These are phyloP conservation scores for Tauraco hartlaubi DNA, from an alignment of 2,797 vertebrate species.

Conservation along the genomic window DNA sequence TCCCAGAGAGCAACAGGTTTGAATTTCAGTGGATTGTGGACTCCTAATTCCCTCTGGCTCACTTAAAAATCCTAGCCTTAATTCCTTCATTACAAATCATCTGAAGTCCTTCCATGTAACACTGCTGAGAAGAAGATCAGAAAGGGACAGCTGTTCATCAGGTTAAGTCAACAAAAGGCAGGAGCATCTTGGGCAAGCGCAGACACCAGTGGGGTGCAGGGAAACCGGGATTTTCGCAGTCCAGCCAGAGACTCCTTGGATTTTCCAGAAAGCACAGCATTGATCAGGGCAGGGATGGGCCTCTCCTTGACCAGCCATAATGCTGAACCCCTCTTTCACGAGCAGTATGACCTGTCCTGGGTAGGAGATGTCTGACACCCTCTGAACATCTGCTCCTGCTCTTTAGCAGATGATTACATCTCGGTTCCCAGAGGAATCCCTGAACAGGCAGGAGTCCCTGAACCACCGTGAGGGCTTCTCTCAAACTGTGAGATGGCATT, in stretches of 20 bases:
- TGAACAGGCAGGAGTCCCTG: background rate
- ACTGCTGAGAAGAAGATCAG: background rate
- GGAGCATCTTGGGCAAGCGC: background rate
- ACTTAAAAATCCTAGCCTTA: background rate
- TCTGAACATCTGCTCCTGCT: background rate
- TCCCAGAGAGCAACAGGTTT: background rate
- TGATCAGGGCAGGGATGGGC: background rate
- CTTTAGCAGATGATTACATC: background rate
- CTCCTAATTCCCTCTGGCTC: background rate
- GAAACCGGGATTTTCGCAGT: rapidly evolving
- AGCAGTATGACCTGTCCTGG: background rate
- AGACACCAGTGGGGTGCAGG: background rate
- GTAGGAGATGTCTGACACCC: background rate
- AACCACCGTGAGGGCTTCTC: background rate
- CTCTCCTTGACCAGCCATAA: rapidly evolving
- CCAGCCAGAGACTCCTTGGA: background rate
- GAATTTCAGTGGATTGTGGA: background rate
- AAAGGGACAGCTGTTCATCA: background rate
- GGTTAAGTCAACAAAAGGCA: background rate
- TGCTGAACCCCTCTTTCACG: background rate
- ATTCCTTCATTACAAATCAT: background rate
- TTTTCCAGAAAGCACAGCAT: background rate
- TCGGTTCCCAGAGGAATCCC: background rate
- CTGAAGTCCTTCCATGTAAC: background rate
- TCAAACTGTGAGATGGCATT: background rate